Percentiles rank a stretch among this genome's conserved stretches.
phyloP scores from a whole-genome alignment of 2,797 vertebrate species.

The Pangasius macronema region DNA sequence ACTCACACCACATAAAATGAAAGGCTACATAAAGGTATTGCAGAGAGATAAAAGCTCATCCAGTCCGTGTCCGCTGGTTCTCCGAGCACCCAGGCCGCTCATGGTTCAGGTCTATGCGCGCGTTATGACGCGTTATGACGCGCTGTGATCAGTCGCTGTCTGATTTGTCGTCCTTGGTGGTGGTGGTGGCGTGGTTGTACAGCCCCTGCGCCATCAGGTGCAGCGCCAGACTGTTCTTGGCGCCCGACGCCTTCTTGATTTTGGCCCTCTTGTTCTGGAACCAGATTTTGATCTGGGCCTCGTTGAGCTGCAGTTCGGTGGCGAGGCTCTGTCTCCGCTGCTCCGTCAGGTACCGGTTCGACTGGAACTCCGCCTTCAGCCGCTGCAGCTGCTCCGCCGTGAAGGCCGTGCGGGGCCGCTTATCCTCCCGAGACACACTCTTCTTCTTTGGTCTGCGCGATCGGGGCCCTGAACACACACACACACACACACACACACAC shows the following conservation, averaged over 20 bases:
- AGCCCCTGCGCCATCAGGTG: constrained; percentile 90
- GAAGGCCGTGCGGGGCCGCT: constrained; percentile 89
- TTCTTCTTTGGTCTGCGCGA: constrained; percentile 94
- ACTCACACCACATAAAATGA: constrained; percentile 78
- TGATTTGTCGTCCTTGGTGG: constrained; percentile 84
- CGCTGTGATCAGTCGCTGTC: constrained; percentile 81
- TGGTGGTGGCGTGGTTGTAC: constrained; percentile 86
- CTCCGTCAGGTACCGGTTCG: constrained; percentile 88
- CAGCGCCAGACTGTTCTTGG: constrained; percentile 82
- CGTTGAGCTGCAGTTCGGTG: constrained; percentile 86
- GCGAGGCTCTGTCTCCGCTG: constrained; percentile 85
- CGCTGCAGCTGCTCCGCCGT: constrained; percentile 78
- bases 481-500: constrained; percentile 12
- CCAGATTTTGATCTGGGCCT: constrained; percentile 95
- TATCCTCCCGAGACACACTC: constrained; percentile 82
- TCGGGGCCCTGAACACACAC: constrained; percentile 79
- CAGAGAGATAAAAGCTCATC: constrained; percentile 74
- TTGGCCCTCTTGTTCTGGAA: constrained; percentile 94
- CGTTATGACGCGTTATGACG: background rate
- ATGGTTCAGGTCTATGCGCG: constrained; percentile 20
- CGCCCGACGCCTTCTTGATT: constrained; percentile 87
- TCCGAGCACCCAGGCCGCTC: constrained; percentile 11
- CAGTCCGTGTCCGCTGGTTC: constrained; percentile 81
- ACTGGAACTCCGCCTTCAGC: constrained; percentile 87
- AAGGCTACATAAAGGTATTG: constrained; percentile 79